phyloP scores from a whole-genome alignment of 2,797 vertebrate species.

The Allobates femoralis region DNA sequence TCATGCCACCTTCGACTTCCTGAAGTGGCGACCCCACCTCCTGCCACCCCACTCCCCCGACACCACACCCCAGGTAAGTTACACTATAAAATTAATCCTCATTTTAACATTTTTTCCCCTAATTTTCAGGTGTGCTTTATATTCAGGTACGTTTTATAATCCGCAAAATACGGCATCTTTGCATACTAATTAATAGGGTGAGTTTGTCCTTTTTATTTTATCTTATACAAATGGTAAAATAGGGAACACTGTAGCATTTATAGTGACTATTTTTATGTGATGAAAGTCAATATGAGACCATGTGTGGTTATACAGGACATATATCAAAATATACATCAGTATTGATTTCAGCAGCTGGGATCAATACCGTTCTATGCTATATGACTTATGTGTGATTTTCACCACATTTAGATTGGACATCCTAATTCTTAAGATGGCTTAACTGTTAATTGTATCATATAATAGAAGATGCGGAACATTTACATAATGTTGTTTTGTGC shows the following conservation, averaged over 20 bases:
- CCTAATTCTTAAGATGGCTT: not conserved
- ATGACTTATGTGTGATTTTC: constrained; percentile 57
- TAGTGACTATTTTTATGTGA: constrained; percentile 40
- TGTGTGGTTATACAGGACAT: constrained; percentile 52
- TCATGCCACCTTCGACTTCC: no score
- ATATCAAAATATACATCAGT: constrained; percentile 63
- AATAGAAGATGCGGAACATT: not conserved
- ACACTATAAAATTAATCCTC: no score
- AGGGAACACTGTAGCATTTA: constrained; percentile 3
- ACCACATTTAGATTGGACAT: constrained; percentile 33
- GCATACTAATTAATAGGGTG: not conserved
- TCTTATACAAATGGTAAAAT: not conserved
- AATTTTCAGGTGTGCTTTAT: no score
- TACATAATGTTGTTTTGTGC: not conserved
- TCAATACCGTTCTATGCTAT: constrained; percentile 57
- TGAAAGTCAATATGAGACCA: constrained; percentile 55
- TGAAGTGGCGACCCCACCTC: no score
- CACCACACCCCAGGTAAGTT: no score
- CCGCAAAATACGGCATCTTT: no score
- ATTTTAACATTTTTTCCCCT: no score
- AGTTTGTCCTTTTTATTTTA: not conserved
- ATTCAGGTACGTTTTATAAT: no score
- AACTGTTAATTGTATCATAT: constrained; percentile 12
- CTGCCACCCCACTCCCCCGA: no score
- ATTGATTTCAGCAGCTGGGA: constrained; percentile 48